phyloP scores from a whole-genome alignment of 2,888 invertebrate genomes.

The Diarsia dahlii region DNA sequence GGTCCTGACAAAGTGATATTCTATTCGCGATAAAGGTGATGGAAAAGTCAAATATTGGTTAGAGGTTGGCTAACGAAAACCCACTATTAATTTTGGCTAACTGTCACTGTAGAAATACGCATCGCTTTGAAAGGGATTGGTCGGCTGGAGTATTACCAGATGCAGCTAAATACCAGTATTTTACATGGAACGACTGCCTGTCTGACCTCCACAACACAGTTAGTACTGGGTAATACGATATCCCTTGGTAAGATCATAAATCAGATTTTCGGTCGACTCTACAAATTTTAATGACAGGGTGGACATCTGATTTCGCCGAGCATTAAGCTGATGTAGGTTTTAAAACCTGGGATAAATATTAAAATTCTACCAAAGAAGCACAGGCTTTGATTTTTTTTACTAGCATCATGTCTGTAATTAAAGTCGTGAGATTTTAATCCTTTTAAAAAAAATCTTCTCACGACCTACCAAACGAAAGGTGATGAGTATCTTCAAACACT shows the following conservation, averaged over 20 bases:
- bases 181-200: too few species aligned
- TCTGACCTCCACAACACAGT: too few species aligned
- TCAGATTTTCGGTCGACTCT: too few species aligned
- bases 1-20: too few species aligned
- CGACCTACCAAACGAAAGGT: not conserved
- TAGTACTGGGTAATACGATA: too few species aligned
- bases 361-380: not conserved
- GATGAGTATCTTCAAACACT: constrained; percentile 17
- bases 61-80: not conserved
- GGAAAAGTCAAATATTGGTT: not conserved
- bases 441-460: constrained; percentile 3
- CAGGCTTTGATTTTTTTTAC: not conserved
- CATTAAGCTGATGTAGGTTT: too few species aligned
- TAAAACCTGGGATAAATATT: not conserved
- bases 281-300: too few species aligned
- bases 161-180: too few species aligned
- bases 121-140: not conserved
- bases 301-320: too few species aligned
- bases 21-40: not conserved
- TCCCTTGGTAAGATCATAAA: too few species aligned
- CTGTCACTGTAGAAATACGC: not conserved
- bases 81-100: not conserved
- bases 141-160: too few species aligned
- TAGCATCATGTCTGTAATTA: not conserved
- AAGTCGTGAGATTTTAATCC: not conserved